These are phyloP conservation scores for Hylyphantes graminicola DNA, from an alignment of 1,140 invertebrate species.

Conservation along the genomic window DNA sequence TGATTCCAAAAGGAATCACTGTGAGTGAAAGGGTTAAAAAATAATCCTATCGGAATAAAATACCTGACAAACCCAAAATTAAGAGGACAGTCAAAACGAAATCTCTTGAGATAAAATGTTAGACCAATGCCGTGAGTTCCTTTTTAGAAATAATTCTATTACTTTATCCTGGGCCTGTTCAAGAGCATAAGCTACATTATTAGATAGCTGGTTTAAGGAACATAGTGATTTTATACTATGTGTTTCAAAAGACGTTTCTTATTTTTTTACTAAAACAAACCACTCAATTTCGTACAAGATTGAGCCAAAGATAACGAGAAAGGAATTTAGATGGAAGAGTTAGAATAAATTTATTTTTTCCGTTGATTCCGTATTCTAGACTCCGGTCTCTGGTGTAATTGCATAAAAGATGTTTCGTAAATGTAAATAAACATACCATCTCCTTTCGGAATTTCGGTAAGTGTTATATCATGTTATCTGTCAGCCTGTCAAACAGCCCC, in stretches of 20 bases:
- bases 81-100: conserved; percentile 45
- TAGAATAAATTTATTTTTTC: not conserved
- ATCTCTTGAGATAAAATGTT: conserved; percentile 20
- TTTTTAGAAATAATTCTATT: no score
- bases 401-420: conserved; percentile 14
- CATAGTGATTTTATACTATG: not conserved
- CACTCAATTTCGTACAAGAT: conserved; percentile 6
- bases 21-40: no score
- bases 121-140: conserved; percentile 4
- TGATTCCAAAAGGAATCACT: no score
- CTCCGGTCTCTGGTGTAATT: not conserved
- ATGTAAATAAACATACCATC: not conserved
- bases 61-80: not conserved
- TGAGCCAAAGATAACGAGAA: conserved; percentile 14
- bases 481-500: not conserved
- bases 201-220: not conserved
- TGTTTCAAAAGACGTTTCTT: no score
- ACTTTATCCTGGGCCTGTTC: no score
- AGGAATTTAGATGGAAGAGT: not conserved
- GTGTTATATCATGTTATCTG: not conserved
- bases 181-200: no score
- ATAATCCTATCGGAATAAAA: no score
- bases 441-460: not conserved
- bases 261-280: no score
- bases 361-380: not conserved